Evolutionary conservation across 37 sponge, comb jelly and placozoan species (phyloP).

Genomic region (Sycon ciliatum): DNA sequence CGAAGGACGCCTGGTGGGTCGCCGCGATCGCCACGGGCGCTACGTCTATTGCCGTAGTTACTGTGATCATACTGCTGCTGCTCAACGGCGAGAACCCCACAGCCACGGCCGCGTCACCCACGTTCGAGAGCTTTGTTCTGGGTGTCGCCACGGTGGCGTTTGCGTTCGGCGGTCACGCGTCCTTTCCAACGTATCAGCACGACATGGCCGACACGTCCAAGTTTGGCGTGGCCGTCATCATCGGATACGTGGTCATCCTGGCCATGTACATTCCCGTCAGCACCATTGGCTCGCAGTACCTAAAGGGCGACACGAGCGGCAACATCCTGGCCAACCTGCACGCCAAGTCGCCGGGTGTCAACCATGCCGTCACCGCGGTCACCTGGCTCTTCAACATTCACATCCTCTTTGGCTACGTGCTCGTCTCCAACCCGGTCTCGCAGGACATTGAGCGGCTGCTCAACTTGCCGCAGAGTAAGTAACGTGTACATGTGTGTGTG

Average conservation of each 20-base stretch:
- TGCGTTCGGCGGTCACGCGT: neutral
- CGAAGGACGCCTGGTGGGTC: neutral
- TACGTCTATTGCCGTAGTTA: neutral
- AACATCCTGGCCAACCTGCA: neutral
- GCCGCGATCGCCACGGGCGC: neutral
- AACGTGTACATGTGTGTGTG: neutral
- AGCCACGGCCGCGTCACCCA: neutral
- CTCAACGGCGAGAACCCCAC: neutral
- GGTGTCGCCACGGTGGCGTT: neutral
- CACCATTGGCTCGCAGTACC: neutral
- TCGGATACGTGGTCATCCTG: neutral
- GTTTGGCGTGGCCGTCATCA: neutral
- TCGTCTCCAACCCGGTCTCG: neutral
- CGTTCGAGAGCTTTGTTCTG: neutral
- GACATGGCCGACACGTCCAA: neutral
- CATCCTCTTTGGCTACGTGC: neutral
- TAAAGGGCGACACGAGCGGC: neutral
- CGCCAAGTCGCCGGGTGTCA: neutral
- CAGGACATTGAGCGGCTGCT: neutral
- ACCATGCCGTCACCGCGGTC: neutral
- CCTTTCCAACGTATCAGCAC: neutral
- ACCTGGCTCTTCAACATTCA: neutral
- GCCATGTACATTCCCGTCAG: neutral
- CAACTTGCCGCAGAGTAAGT: neutral
- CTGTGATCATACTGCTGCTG: neutral